Evolutionary conservation across 1,140 invertebrate genomes (phyloP).

Genomic region (Apocrypta bakeri): DNA sequence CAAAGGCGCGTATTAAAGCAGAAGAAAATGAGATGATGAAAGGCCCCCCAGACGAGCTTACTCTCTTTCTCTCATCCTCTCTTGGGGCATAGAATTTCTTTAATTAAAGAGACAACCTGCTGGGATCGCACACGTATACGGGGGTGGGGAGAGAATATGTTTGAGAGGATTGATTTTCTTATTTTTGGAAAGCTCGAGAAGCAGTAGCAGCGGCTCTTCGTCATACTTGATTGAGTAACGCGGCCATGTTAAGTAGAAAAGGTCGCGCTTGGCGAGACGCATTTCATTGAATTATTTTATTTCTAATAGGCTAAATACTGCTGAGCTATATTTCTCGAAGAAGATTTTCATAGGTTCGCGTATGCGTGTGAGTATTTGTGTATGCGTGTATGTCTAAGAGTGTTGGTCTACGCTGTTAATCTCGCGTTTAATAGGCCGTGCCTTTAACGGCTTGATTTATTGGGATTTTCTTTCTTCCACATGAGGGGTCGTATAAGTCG

Average conservation of each 20-base stretch:
- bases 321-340: too few species aligned
- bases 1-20: neutral
- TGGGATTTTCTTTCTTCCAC: neutral
- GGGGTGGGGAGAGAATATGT: neutral
- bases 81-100: neutral
- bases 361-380: too few species aligned
- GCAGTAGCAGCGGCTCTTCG: neutral
- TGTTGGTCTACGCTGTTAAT: too few species aligned
- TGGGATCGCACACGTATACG: too few species aligned
- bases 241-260: neutral
- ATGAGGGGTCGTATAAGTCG: neutral
- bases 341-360: too few species aligned
- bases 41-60: neutral
- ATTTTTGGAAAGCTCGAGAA: neutral
- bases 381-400: too few species aligned
- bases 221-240: neutral
- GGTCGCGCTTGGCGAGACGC: neutral
- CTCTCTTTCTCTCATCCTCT: too few species aligned
- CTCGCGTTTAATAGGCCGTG: neutral
- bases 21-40: neutral
- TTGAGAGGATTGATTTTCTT: slow-evolving; percentile 2
- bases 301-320: neutral
- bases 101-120: neutral
- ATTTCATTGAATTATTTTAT: neutral
- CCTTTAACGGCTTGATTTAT: neutral